Evolutionary conservation across 1,140 invertebrate species (phyloP).

Genomic region (Drosophila tsacasi): DNA sequence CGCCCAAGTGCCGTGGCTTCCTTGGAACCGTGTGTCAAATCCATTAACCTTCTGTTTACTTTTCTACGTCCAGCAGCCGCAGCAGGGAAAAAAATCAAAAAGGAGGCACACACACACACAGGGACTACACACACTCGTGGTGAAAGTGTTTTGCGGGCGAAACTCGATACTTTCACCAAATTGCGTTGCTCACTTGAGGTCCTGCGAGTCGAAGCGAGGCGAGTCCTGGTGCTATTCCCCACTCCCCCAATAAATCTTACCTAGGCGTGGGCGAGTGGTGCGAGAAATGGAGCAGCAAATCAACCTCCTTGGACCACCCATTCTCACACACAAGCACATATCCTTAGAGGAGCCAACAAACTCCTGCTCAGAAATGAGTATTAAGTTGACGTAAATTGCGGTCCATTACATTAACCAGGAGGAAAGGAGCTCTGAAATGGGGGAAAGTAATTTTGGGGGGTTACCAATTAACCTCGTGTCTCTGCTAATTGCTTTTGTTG

Average conservation of each 20-base stretch:
- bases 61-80: conserved; percentile 73
- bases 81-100: conserved; percentile 58
- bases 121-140: not conserved
- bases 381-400: conserved; percentile 85
- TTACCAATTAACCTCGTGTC: conserved; percentile 68
- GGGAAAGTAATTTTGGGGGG: not conserved
- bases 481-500: conserved; percentile 69
- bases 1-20: conserved; percentile 72
- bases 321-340: conserved; percentile 21
- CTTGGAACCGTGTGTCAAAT: conserved; percentile 81
- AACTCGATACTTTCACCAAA: conserved; percentile 84
- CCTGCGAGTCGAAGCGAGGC: conserved; percentile 34
- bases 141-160: conserved; percentile 57
- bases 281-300: conserved; percentile 75
- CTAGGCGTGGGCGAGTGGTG: conserved; percentile 48
- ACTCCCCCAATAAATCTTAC: conserved; percentile 73
- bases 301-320: conserved; percentile 43
- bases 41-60: conserved; percentile 85
- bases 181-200: conserved; percentile 82
- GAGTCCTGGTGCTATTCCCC: conserved; percentile 23
- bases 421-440: conserved; percentile 5
- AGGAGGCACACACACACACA: conserved; percentile 1
- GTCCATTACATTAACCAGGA: conserved; percentile 81
- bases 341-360: conserved; percentile 18
- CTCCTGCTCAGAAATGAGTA: conserved; percentile 62